Conservation (phyloP, 2,797 vertebrate species). For the Threskiornis aethiopicus region DNA sequence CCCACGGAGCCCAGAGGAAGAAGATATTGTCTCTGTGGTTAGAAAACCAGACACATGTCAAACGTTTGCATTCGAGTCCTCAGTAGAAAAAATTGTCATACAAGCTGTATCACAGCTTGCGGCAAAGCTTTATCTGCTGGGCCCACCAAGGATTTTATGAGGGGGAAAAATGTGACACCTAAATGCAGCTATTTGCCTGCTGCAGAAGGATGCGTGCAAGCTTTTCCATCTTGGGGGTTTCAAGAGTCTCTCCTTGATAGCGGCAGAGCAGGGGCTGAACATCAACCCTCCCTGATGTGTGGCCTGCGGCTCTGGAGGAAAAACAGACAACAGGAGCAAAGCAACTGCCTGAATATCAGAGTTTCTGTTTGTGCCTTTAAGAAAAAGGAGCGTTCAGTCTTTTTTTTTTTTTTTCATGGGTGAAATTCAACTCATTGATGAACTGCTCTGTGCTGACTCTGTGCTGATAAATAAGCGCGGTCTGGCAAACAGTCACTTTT, state of each 20-base stretch:
- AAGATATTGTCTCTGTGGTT: constrained; percentile 28
- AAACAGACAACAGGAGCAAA: neutral
- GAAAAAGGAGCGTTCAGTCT: neutral
- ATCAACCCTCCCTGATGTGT: too few species aligned
- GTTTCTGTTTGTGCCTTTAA: neutral
- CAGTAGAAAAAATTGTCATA: neutral
- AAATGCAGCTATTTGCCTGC: neutral
- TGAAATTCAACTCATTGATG: neutral
- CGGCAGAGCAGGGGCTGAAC: neutral
- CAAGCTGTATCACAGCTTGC: neutral
- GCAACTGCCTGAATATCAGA: neutral
- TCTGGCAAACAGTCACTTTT: neutral
- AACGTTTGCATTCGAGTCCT: neutral
- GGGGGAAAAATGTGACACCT: neutral
- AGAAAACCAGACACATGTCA: neutral
- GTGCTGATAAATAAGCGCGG: neutral
- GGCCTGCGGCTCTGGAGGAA: fast-evolving
- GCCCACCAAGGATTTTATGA: neutral
- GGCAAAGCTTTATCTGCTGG: neutral
- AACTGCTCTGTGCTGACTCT: neutral
- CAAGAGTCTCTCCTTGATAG: neutral
- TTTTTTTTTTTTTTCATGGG: neutral
- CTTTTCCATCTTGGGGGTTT: neutral
- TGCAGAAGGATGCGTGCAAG: neutral
- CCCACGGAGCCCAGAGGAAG: constrained; percentile 14